Conservation (phyloP, 2,113 vertebrate species). For the Takifugu bimaculatus region DNA sequence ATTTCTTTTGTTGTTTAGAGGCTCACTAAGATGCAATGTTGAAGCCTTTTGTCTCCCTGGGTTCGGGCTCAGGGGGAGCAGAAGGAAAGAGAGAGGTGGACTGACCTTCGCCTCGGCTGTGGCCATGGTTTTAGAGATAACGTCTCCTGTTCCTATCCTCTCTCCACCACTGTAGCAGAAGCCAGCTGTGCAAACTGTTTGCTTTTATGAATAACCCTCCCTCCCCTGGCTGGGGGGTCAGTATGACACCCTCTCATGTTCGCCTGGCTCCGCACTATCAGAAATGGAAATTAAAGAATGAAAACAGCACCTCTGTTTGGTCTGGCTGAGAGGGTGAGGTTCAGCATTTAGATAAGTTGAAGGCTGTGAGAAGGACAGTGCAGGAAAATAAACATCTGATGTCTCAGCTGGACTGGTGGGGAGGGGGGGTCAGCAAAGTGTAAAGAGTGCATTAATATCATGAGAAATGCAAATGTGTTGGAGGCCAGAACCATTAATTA, state of each 20-base stretch:
- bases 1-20: constrained; percentile 52
- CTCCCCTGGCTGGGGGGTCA: constrained; percentile 40
- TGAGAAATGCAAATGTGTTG: constrained; percentile 51
- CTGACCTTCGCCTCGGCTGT: constrained; percentile 30
- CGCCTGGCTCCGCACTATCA: constrained; percentile 53
- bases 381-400: constrained; percentile 51
- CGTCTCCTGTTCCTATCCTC: constrained; percentile 44
- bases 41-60: constrained; percentile 37
- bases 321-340: constrained; percentile 51
- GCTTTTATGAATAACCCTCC: neutral
- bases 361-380: constrained; percentile 39
- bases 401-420: constrained; percentile 8
- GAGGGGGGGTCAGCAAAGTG: neutral
- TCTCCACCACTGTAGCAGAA: constrained; percentile 44
- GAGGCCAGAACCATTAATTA: constrained; percentile 11
- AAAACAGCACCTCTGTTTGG: constrained; percentile 67
- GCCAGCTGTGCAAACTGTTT: constrained; percentile 15
- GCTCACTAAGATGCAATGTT: constrained; percentile 45
- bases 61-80: constrained; percentile 15
- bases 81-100: constrained; percentile 22
- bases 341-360: constrained; percentile 27
- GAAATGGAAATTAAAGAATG: constrained; percentile 47
- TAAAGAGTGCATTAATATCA: constrained; percentile 38
- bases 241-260: constrained; percentile 47
- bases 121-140: constrained; percentile 46